A percentile compares a stretch with the other conserved stretches of the same genome.
These are phyloP conservation scores for Gorsachius goisagi DNA, from an alignment of 2,113 vertebrate genomes.

Conservation along the genomic window DNA sequence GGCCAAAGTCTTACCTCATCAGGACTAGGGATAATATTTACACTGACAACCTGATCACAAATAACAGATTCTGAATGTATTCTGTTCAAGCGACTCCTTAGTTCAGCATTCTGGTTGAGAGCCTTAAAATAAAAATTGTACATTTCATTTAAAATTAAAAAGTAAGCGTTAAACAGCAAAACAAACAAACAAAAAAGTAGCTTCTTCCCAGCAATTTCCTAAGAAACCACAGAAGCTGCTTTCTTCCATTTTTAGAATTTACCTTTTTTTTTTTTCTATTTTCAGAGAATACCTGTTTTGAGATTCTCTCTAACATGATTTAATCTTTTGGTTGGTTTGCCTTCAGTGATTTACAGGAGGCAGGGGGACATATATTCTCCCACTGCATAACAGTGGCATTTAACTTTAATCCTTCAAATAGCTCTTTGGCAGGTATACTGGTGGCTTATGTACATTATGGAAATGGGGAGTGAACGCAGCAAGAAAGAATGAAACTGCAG, in stretches of 20 bases:
- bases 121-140: slow-evolving; percentile 84
- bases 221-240: not conserved
- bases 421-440: not conserved
- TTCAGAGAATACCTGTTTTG: not conserved
- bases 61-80: slow-evolving; percentile 98
- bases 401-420: not conserved
- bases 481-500: not conserved
- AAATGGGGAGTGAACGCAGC: not conserved
- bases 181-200: not conserved
- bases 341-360: not conserved
- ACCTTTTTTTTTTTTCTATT: not conserved
- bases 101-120: slow-evolving; percentile 94
- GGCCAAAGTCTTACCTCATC: slow-evolving; percentile 87
- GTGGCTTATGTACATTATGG: not conserved
- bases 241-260: not conserved
- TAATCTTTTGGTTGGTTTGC: not conserved
- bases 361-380: not conserved
- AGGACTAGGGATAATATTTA: slow-evolving; percentile 97
- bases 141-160: slow-evolving; percentile 71
- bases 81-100: slow-evolving; percentile 94
- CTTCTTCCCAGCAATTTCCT: not conserved
- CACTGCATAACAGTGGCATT: not conserved
- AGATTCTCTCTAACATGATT: not conserved
- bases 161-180: not conserved
- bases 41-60: slow-evolving; percentile 96